phyloP scores from a whole-genome alignment of 2,113 vertebrate species.

The Pollachius pollachius region DNA sequence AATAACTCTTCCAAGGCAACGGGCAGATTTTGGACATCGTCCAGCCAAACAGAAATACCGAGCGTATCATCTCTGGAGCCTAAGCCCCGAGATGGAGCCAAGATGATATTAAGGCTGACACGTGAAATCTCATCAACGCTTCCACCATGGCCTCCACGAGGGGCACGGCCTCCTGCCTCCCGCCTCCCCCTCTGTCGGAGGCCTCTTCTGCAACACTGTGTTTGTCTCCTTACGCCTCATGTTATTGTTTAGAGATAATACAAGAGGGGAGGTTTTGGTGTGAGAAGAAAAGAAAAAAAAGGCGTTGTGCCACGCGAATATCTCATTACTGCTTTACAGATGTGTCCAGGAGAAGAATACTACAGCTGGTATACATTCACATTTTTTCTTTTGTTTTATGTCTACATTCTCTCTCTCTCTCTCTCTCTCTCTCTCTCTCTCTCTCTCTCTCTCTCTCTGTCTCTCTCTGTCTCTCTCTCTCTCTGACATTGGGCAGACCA shows the following conservation, averaged over 20 bases:
- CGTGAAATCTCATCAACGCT: constrained; percentile 57
- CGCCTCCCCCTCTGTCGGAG: constrained; percentile 10
- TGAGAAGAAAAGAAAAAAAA: background rate
- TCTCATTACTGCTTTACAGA: constrained; percentile 55
- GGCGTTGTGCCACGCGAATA: constrained; percentile 43
- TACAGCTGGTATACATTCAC: constrained; percentile 53
- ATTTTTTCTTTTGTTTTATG: constrained; percentile 19
- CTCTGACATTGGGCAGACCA: constrained; percentile 55
- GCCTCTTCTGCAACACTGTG: background rate
- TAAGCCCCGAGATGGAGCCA: constrained; percentile 9
- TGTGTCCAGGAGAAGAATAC: constrained; percentile 33
- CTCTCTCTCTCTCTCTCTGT: background rate
- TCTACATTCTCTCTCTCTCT: background rate
- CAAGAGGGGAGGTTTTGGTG: constrained; percentile 17
- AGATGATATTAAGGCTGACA: constrained; percentile 65
- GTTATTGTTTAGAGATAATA: background rate
- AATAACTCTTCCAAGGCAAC: constrained; percentile 61
- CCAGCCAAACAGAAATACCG: constrained; percentile 59
- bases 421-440: background rate
- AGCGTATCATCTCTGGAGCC: constrained; percentile 61
- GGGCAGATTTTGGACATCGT: constrained; percentile 59
- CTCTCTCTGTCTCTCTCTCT: constrained; percentile 35
- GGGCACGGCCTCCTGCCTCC: constrained; percentile 43
- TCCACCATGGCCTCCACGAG: constrained; percentile 33
- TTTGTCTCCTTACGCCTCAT: constrained; percentile 11